Conservation (phyloP, 2,113 vertebrate species). For the Cinclus mexicanus region DNA sequence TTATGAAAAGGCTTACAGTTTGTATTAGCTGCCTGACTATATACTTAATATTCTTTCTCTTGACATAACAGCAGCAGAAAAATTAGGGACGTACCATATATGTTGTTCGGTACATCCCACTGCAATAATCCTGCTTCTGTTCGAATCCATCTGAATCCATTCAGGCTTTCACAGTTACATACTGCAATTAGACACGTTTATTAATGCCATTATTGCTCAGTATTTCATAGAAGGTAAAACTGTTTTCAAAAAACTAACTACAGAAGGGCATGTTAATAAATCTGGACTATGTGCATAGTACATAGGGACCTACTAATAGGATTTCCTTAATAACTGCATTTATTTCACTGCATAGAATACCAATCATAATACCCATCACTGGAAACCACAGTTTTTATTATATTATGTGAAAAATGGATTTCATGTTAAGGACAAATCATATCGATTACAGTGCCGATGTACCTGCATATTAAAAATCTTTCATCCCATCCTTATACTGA, state of each 20-base stretch:
- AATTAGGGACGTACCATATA: not conserved
- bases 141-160: slow-evolving; percentile 20
- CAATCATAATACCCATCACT: slow-evolving; percentile 61
- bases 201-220: slow-evolving; percentile 66
- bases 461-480: not conserved
- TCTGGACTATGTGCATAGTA: slow-evolving; percentile 36
- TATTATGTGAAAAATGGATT: slow-evolving; percentile 63
- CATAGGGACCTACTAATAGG: slow-evolving; percentile 65
- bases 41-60: slow-evolving; percentile 27
- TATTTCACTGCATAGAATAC: slow-evolving; percentile 52
- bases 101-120: not conserved
- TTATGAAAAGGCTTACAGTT: slow-evolving; percentile 52
- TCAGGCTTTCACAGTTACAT: slow-evolving; percentile 54
- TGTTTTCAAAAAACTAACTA: slow-evolving; percentile 67
- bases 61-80: not conserved
- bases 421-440: slow-evolving; percentile 15
- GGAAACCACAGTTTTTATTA: slow-evolving; percentile 44
- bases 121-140: slow-evolving; percentile 57
- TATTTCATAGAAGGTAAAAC: slow-evolving; percentile 68
- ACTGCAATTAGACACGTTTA: slow-evolving; percentile 69
- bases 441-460: not conserved
- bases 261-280: slow-evolving; percentile 65
- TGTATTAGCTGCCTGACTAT: slow-evolving; percentile 34
- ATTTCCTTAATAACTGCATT: slow-evolving; percentile 75
- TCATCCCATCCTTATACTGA: not conserved